Evolutionary conservation across 2,797 vertebrate genomes (phyloP).

Genomic region (Kryptopterus vitreolus): DNA sequence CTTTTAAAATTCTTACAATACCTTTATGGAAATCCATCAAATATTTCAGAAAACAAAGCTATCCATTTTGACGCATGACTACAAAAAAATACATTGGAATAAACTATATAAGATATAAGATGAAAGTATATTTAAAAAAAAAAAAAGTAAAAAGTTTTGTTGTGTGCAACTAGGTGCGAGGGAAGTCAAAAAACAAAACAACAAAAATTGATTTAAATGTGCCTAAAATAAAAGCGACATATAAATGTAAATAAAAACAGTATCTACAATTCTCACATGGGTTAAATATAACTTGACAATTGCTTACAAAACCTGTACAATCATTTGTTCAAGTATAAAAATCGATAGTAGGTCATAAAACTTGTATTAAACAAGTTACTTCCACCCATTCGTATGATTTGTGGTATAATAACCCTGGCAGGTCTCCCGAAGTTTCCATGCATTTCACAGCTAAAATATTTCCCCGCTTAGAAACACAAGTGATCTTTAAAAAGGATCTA

Average conservation of each 20-base stretch:
- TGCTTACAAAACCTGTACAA: not conserved
- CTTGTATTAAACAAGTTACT: not conserved
- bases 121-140: not conserved
- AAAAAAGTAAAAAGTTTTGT: not conserved
- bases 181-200: too few relatives aligned
- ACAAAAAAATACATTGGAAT: not conserved
- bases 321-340: slow-evolving; percentile 12
- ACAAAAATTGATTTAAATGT: not conserved
- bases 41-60: not conserved
- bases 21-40: too few relatives aligned
- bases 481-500: not conserved
- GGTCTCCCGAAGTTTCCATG: not conserved
- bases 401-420: not conserved
- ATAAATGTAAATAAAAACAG: not conserved
- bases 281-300: not conserved
- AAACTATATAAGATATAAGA: not conserved
- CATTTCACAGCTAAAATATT: not conserved
- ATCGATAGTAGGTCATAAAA: not conserved
- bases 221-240: not conserved
- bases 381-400: not conserved
- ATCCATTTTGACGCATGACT: not conserved
- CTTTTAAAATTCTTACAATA: too few relatives aligned
- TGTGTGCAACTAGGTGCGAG: not conserved
- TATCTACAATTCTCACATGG: not conserved
- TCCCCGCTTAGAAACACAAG: not conserved